These are phyloP conservation scores for Catajapyx aquilonaris DNA, from an alignment of 1,140 invertebrate species.

Conservation along the genomic window DNA sequence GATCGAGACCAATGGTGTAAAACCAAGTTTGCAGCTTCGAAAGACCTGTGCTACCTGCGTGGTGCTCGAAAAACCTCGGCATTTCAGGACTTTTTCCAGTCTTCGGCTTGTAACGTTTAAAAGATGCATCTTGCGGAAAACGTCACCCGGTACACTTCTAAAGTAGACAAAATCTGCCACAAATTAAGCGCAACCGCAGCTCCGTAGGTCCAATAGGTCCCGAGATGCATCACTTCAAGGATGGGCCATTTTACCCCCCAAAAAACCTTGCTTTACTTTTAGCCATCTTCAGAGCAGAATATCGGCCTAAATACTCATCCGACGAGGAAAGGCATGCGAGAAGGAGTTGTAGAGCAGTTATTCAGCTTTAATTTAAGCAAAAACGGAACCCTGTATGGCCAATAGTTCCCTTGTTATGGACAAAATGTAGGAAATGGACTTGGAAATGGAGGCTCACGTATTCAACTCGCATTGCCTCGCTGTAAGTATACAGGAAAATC, in stretches of 20 bases:
- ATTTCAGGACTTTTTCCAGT: too few species aligned
- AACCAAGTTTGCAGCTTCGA: too few species aligned
- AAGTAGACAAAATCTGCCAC: too few species aligned
- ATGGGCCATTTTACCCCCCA: slow-evolving; percentile 4
- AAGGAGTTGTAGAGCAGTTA: slow-evolving; percentile 6
- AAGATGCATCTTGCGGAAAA: too few species aligned
- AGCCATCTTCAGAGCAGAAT: slow-evolving; percentile 5
- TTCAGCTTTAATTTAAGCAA: slow-evolving; percentile 5
- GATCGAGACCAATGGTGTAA: slow-evolving; percentile 3
- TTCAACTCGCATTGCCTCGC: slow-evolving; percentile 7
- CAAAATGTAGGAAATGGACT: slow-evolving; percentile 3
- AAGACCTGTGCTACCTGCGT: too few species aligned
- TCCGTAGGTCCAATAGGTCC: slow-evolving; percentile 3
- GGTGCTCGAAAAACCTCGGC: too few species aligned
- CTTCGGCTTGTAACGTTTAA: too few species aligned
- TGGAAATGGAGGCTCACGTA: slow-evolving; percentile 4
- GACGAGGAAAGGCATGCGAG: slow-evolving; percentile 3
- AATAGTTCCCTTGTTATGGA: slow-evolving; percentile 4
- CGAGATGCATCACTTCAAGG: too few species aligned
- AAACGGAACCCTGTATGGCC: slow-evolving; percentile 2
- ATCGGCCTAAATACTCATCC: slow-evolving; percentile 5
- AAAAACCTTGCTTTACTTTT: slow-evolving; percentile 1
- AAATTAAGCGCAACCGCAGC: slow-evolving; percentile 2
- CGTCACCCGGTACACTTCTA: too few species aligned
- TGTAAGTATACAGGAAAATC: slow-evolving; percentile 10